Base-by-base conservation (phyloP, 2,113 vertebrate genomes). In the Phaethornis superciliosus region DNA sequence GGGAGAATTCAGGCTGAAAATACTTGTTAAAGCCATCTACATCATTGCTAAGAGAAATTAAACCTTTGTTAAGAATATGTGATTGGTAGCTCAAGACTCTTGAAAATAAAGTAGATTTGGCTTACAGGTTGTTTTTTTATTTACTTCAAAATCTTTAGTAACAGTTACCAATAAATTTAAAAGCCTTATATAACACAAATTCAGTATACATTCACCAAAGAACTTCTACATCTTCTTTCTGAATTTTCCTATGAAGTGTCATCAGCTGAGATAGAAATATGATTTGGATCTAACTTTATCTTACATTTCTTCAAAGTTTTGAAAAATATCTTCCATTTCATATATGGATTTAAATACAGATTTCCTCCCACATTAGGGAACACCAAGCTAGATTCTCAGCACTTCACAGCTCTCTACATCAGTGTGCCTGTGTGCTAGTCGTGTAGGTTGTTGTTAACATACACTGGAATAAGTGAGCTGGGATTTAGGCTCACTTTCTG, bases 21-120 rank as follows among this genome's bases (percentile, higher is more conserved):
- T 95, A 95, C 83, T 96, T 95, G 90, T 81, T 85, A 94, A 93
- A 95, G 64, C 60, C 13, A 4, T 90, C 85, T 81, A 94, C 70
- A 90, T 24, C 1, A 91, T 95, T 97, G 95, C 94, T 97, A 95
- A 94, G 94, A 94, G 85, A 93, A 96, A 93, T 95, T 47, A 93
- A 88, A 94, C 16, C 67, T 96, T 96, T 94, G 85, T 89, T 90
- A 94, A 90, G 65, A 28, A 84, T 56, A 75, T 51, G 49, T 81
- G 69, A 95, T 76, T 65, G 94, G 83, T 88, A 94, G 93, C 65
- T 91, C 89, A 87, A 94, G 64, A 91, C 80, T 93, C 79, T 89
- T 81, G 88, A 94, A 96, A 95, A 95, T 88, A 94, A 96, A 94
- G 68, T 55, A 80, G 72, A 90, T 91, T 94, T 95, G 94, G 52